Evolutionary conservation across 2,888 invertebrate species (phyloP), one percentile per base, ranked within the genome.

Genomic region (Synanthedon formicaeformis): DNA sequence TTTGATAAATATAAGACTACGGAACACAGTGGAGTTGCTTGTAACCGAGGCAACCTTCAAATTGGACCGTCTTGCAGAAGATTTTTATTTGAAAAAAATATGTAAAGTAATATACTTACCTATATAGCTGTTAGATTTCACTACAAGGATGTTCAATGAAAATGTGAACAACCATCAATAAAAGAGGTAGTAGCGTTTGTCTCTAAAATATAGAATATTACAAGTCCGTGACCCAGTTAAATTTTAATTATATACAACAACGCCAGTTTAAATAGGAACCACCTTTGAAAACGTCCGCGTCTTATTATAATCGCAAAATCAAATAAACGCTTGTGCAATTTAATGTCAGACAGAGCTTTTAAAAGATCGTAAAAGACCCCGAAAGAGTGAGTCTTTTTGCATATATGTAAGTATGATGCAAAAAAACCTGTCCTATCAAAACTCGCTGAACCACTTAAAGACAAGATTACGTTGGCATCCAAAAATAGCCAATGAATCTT

Each of bases 381-480:
- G 34, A 34, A 34, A 34, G 34, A 34, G 34, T 34, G 34, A 34
- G 34, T 10, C 10, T 34, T 34, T 34, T 34, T 34, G 34, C 34
- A 34, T 34, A 34, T 34, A 34, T 27, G 27, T 27, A 45, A 45
- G 41, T 45, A 45, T 40, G 13, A 49, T 16, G 23, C 48, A 11
- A 48, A 52, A 54, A 58, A 60, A 62, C 64, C 60, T 54, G 61
- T 61, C 53, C 18, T 52, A 23, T 49, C 51, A 51, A 48, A 56
- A 57, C 50, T 60, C 57, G 58, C 57, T 57, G 59, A 61, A 64
- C 51, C 16, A 50, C 50, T n/a, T 27, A 55, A 55, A 60, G 57
- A 52, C 14, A 27, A 11, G 50, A 55, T 55, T 57, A 56, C 56
- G 54, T 55, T 49, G 48, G 50, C 51, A 16, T 51, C 57, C 57